phyloP scores from a whole-genome alignment of 2,113 vertebrate species.

The Scopus umbretta region DNA sequence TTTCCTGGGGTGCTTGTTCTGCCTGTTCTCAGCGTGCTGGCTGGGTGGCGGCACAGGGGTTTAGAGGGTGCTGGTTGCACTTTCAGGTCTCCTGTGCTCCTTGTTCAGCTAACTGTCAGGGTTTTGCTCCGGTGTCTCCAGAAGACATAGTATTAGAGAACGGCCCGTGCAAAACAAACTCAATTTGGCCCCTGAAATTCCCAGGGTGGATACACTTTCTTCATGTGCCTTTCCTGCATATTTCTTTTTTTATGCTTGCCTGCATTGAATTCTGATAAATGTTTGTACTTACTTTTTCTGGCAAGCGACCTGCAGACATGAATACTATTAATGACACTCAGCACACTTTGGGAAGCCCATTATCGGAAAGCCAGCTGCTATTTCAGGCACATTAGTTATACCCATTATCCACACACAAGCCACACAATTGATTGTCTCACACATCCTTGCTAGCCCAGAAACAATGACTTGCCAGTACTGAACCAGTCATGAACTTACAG shows the following conservation, averaged over 20 bases:
- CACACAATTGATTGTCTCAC: neutral
- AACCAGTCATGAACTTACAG: neutral
- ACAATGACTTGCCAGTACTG: neutral
- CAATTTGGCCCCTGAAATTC: neutral
- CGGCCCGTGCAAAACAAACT: neutral
- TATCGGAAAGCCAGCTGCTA: slow-evolving; percentile 13
- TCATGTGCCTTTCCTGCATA: neutral
- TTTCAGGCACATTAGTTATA: slow-evolving; percentile 38
- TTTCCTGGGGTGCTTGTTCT: neutral
- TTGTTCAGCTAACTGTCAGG: neutral
- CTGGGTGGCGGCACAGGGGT: neutral
- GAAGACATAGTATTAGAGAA: neutral
- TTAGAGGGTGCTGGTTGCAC: neutral
- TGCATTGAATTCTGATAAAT: slow-evolving; percentile 11
- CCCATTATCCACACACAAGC: slow-evolving; percentile 5
- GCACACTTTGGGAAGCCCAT: slow-evolving; percentile 21
- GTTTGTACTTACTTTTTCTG: slow-evolving; percentile 36
- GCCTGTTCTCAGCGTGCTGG: neutral
- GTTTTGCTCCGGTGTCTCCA: neutral
- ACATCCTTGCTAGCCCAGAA: neutral
- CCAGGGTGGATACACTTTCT: neutral
- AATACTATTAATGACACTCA: slow-evolving; percentile 39
- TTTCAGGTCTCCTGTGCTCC: neutral
- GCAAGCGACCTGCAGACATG: slow-evolving; percentile 1
- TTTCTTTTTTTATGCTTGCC: slow-evolving; percentile 8